Percentiles rank a stretch among this genome's conserved stretches.
phyloP scores from a whole-genome alignment of 2,113 vertebrate genomes.

The Embiotoca jacksoni region DNA sequence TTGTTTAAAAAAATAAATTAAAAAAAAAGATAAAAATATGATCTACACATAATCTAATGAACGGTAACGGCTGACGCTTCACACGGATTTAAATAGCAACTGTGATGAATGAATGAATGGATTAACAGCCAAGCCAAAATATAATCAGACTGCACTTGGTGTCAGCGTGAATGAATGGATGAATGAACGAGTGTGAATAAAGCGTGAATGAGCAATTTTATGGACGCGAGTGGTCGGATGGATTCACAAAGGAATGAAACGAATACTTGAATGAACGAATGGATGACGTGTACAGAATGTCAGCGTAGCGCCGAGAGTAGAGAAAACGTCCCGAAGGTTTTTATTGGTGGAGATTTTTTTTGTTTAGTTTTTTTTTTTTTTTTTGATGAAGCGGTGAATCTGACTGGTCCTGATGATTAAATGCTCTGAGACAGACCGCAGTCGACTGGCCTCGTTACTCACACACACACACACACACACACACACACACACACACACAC shows the following conservation, averaged over 20 bases:
- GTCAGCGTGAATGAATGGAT: constrained; percentile 16
- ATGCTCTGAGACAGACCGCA: constrained; percentile 70
- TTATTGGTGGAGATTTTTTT: constrained; percentile 53
- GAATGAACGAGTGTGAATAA: constrained; percentile 1
- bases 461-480: not conserved
- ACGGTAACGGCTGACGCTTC: constrained; percentile 41
- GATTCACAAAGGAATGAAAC: constrained; percentile 22
- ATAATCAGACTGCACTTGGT: constrained; percentile 54
- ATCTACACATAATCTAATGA: constrained; percentile 47
- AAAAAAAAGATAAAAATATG: constrained; percentile 18
- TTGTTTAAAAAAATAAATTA: not conserved
- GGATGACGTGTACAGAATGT: constrained; percentile 62
- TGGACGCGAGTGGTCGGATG: not conserved
- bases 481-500: constrained; percentile 10
- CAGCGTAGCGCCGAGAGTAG: not conserved
- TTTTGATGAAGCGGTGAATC: constrained; percentile 48
- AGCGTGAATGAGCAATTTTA: constrained; percentile 36
- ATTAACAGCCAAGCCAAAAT: constrained; percentile 70
- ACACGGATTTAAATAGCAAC: constrained; percentile 40
- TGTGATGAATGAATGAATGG: constrained; percentile 44
- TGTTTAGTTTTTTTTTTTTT: no score
- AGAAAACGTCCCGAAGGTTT: constrained; percentile 43
- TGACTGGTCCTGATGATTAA: constrained; percentile 76
- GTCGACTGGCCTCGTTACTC: constrained; percentile 53
- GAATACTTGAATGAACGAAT: constrained; percentile 19